Evolutionary conservation across 2,797 vertebrate species (phyloP).

Genomic region (Neopelma chrysocephalum): DNA sequence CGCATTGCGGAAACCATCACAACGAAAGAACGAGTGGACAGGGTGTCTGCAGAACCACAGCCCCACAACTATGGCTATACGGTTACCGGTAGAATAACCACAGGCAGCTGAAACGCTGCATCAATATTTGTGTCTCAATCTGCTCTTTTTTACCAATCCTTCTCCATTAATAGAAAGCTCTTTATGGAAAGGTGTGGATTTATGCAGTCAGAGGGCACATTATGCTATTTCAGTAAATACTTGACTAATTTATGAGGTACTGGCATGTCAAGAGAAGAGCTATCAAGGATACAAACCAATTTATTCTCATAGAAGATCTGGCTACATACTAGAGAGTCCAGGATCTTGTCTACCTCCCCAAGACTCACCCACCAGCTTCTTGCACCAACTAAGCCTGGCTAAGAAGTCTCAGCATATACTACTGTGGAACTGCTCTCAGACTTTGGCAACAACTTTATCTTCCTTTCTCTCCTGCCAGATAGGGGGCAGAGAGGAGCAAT

Average conservation of each 20-base stretch:
- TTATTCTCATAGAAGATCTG: background rate
- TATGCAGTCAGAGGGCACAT: background rate
- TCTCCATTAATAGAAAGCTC: background rate
- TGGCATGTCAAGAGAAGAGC: background rate
- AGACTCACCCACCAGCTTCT: background rate
- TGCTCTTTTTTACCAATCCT: background rate
- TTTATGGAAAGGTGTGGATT: background rate
- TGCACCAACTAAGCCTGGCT: background rate
- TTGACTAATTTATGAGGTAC: background rate
- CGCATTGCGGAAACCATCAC: conserved; percentile 9
- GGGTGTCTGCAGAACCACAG: background rate
- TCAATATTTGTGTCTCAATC: background rate
- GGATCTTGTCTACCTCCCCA: background rate
- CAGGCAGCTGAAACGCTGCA: background rate
- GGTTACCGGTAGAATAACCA: background rate
- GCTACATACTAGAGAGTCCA: background rate
- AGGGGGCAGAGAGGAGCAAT: conserved; percentile 33
- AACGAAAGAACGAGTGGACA: background rate
- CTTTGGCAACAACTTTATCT: background rate
- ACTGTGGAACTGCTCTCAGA: accelerated
- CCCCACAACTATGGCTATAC: background rate
- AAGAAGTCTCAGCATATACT: background rate
- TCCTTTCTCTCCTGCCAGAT: background rate
- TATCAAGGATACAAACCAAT: background rate
- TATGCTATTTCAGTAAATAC: background rate